Evolutionary conservation across 1,140 invertebrate species (phyloP).

Genomic region (Harpegnathos saltator): DNA sequence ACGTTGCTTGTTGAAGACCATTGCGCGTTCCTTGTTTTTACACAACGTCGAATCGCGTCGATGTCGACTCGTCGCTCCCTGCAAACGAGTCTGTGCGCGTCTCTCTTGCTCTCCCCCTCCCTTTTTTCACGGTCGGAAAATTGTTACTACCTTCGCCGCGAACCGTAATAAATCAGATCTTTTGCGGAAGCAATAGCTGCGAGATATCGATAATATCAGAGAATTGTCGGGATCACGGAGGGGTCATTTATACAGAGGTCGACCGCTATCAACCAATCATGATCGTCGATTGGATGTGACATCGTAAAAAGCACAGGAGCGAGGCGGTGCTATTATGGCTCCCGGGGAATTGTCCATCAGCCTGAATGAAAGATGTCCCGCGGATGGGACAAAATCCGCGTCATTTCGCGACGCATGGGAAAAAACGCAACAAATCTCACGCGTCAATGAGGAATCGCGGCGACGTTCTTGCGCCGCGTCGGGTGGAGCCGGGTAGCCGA

Average conservation of each 20-base stretch:
- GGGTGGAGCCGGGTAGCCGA: slow-evolving; percentile 21
- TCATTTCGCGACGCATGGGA: slow-evolving; percentile 27
- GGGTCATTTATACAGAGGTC: slow-evolving; percentile 55
- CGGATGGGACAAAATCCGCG: slow-evolving; percentile 45
- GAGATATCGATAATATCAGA: slow-evolving; percentile 47
- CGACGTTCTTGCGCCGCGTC: background rate
- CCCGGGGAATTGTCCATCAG: slow-evolving; percentile 67
- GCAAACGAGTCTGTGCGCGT: background rate
- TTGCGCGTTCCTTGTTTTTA: background rate
- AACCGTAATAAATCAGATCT: slow-evolving; percentile 50
- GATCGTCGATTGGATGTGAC: slow-evolving; percentile 68
- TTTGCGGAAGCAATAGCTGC: slow-evolving; percentile 54
- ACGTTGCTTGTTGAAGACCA: too few relatives aligned
- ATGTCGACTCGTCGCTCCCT: too few relatives aligned
- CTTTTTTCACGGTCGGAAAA: background rate
- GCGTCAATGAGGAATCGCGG: background rate
- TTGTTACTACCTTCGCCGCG: background rate
- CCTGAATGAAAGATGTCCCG: slow-evolving; percentile 59
- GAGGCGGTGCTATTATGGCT: slow-evolving; percentile 55
- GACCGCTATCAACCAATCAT: slow-evolving; percentile 59
- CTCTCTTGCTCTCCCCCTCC: too few relatives aligned
- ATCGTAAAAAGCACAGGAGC: slow-evolving; percentile 73
- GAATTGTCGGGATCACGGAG: slow-evolving; percentile 55
- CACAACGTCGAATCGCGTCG: background rate
- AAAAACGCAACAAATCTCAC: slow-evolving; percentile 62